A percentile compares a stretch with the other conserved stretches of the same genome.
These are phyloP conservation scores for Acipenser transmontanus DNA, from an alignment of 2,797 vertebrate genomes.

Conservation along the genomic window DNA sequence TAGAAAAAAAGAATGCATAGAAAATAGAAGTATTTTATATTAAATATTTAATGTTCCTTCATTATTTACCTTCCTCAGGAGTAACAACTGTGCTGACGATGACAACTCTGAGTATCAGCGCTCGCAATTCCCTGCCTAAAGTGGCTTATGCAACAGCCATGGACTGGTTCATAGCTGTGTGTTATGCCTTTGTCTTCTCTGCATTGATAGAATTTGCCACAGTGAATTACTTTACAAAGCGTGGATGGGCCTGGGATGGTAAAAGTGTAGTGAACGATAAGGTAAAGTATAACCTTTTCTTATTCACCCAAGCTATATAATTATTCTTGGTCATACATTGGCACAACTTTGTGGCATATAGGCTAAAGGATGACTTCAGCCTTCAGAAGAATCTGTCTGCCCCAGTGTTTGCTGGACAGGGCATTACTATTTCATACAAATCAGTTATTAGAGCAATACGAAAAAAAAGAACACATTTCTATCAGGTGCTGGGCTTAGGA, in stretches of 20 bases:
- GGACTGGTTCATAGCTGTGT: constrained; percentile 99
- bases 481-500: no score
- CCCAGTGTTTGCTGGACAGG: no score
- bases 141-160: constrained; percentile 97
- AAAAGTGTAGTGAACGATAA: constrained; percentile 94
- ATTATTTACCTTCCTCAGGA: constrained; percentile 54
- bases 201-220: constrained; percentile 96
- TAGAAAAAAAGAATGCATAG: background rate
- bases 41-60: background rate
- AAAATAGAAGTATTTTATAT: background rate
- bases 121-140: constrained; percentile 95
- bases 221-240: constrained; percentile 97
- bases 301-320: no score
- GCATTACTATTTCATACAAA: no score
- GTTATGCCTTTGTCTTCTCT: constrained; percentile 96
- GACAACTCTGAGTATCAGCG: constrained; percentile 95
- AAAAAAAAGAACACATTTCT: no score
- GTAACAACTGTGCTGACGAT: constrained; percentile 95
- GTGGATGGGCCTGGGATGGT: constrained; percentile 97
- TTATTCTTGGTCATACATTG: no score
- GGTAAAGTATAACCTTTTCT: constrained; percentile 54
- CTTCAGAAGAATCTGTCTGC: no score
- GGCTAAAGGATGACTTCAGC: no score
- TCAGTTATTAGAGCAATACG: no score
- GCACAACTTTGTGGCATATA: no score